These are phyloP conservation scores for Tenebrosternarchus preto DNA, from an alignment of 2,113 vertebrate genomes.

Conservation along the genomic window DNA sequence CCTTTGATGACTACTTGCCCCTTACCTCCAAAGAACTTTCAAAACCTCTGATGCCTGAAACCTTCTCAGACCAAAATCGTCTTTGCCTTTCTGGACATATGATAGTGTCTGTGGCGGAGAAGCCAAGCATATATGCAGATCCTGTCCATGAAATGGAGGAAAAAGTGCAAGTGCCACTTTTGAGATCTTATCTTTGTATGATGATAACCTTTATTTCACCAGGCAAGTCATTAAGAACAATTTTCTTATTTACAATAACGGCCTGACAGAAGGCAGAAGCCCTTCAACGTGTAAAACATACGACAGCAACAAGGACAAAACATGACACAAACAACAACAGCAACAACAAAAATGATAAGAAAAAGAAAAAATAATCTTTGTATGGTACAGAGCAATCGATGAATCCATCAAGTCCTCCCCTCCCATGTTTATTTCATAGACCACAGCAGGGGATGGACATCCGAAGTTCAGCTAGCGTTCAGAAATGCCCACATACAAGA, in stretches of 20 bases:
- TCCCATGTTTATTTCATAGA: slow-evolving; percentile 16
- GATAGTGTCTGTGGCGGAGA: not conserved
- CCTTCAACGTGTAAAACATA: too few relatives aligned
- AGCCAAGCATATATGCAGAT: not conserved
- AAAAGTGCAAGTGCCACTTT: not conserved
- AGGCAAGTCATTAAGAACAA: too few relatives aligned
- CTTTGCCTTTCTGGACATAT: not conserved
- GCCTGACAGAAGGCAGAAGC: too few relatives aligned
- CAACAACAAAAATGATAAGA: too few relatives aligned
- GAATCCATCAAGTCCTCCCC: not conserved
- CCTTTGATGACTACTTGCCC: not conserved
- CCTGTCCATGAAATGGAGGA: not conserved
- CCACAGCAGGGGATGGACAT: not conserved
- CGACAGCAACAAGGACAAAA: too few relatives aligned
- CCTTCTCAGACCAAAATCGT: not conserved
- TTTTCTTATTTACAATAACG: too few relatives aligned
- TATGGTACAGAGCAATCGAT: not conserved
- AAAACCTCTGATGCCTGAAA: not conserved
- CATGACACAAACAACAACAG: too few relatives aligned
- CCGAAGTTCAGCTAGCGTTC: not conserved
- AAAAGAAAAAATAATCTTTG: too few relatives aligned
- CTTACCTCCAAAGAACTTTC: not conserved
- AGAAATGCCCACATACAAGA: not conserved
- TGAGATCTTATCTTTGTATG: not conserved
- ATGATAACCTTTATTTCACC: too few relatives aligned